These are phyloP conservation scores for Emydocephalus ijimae DNA, from an alignment of 2,113 vertebrate genomes.

Conservation along the genomic window DNA sequence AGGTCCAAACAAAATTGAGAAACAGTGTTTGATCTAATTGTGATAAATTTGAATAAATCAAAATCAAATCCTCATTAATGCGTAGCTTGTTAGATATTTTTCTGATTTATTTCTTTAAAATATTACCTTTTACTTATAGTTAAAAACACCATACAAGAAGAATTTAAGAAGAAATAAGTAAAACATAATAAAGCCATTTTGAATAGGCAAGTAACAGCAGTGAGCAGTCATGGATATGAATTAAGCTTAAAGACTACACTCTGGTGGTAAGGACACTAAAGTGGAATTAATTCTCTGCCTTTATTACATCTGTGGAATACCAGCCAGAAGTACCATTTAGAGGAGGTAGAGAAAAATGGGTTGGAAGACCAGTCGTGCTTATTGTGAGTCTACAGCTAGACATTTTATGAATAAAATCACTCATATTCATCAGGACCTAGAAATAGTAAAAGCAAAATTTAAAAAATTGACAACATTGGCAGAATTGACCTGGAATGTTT, in stretches of 20 bases:
- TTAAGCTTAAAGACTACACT: neutral
- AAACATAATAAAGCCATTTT: neutral
- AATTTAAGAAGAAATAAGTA: neutral
- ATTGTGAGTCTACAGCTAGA: neutral
- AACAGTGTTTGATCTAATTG: neutral
- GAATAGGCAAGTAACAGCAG: neutral
- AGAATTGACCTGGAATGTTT: neutral
- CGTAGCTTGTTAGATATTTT: neutral
- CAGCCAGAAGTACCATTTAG: neutral
- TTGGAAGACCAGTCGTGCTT: neutral
- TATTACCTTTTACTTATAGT: neutral
- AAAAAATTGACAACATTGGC: neutral
- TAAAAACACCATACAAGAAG: neutral
- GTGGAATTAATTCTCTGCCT: neutral
- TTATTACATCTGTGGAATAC: neutral
- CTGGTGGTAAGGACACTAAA: neutral
- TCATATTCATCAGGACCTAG: neutral
- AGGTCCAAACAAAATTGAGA: neutral
- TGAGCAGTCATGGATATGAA: neutral
- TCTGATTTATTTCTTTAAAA: neutral
- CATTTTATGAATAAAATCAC: neutral
- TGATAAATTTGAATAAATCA: neutral
- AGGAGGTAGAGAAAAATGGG: neutral
- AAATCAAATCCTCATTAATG: neutral
- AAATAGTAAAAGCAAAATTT: neutral